phyloP scores from a whole-genome alignment of 2,888 invertebrate genomes.

The Tiliacea citrago region DNA sequence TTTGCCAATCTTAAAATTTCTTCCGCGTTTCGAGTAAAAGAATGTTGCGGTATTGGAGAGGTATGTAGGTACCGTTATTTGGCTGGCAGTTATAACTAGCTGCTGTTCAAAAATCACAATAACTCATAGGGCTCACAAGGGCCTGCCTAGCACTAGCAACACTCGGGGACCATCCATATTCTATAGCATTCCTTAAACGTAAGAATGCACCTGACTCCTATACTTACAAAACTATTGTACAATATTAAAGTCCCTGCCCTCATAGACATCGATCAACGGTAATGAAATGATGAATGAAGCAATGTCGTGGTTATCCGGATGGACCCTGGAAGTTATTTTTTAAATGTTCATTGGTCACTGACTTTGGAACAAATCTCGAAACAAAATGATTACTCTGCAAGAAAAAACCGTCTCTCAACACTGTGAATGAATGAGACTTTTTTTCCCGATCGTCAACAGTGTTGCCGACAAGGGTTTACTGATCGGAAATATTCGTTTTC shows the following conservation, averaged over 20 bases:
- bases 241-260: not conserved
- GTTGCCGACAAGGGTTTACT: too few species aligned
- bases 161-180: conserved; percentile 19
- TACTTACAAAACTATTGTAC: conserved; percentile 7
- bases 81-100: conserved; percentile 1
- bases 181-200: conserved; percentile 35
- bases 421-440: not conserved
- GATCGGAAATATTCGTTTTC: not conserved
- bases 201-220: conserved; percentile 34
- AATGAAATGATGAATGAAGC: conserved; percentile 18
- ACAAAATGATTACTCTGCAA: not conserved
- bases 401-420: not conserved
- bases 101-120: conserved; percentile 48
- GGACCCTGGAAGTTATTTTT: not conserved
- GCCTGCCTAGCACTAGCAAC: conserved; percentile 28
- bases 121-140: conserved; percentile 18
- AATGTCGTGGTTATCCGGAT: conserved; percentile 8
- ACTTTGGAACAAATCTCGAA: not conserved
- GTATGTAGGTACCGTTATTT: conserved; percentile 45
- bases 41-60: conserved; percentile 20
- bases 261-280: conserved; percentile 13
- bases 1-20: not conserved
- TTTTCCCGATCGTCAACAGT: too few species aligned
- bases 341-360: not conserved
- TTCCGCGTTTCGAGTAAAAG: not conserved